Percentiles rank a stretch among this genome's conserved stretches.
Conservation (phyloP, 2,888 invertebrate species). For the Marasmarcha lunaedactyla region DNA sequence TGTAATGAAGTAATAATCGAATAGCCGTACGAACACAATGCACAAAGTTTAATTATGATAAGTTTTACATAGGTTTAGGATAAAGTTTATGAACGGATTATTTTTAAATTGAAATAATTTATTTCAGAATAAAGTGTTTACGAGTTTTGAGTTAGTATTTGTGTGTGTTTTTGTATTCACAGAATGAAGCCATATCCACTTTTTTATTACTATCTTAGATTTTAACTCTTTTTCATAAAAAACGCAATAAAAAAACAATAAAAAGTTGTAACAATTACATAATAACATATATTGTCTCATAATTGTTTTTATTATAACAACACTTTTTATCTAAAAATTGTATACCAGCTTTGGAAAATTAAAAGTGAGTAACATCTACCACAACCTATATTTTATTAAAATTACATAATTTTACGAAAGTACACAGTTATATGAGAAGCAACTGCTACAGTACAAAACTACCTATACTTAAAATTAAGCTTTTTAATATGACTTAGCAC, state of each 20-base stretch:
- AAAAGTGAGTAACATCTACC: too few relatives aligned
- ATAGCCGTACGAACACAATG: constrained; percentile 34
- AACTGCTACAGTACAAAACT: not conserved
- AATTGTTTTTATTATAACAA: too few relatives aligned
- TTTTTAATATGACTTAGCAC: not conserved
- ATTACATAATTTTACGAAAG: not conserved
- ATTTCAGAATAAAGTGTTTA: too few relatives aligned
- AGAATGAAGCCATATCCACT: too few relatives aligned
- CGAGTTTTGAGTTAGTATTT: too few relatives aligned
- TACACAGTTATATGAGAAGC: not conserved
- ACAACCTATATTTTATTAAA: too few relatives aligned
- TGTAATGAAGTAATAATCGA: constrained; percentile 26
- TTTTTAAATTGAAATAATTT: not conserved
- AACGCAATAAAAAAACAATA: not conserved
- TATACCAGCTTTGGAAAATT: too few relatives aligned
- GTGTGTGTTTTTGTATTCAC: too few relatives aligned
- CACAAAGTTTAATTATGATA: constrained; percentile 27
- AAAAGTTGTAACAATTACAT: not conserved
- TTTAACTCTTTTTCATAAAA: not conserved
- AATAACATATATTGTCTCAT: not conserved
- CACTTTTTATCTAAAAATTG: too few relatives aligned
- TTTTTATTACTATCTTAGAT: not conserved
- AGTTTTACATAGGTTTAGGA: not conserved
- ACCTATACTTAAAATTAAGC: not conserved
- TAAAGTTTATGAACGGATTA: not conserved